Evolutionary conservation across 92 coral and sea anemone species (phyloP).

Genomic region (Blastomussa wellsi): DNA sequence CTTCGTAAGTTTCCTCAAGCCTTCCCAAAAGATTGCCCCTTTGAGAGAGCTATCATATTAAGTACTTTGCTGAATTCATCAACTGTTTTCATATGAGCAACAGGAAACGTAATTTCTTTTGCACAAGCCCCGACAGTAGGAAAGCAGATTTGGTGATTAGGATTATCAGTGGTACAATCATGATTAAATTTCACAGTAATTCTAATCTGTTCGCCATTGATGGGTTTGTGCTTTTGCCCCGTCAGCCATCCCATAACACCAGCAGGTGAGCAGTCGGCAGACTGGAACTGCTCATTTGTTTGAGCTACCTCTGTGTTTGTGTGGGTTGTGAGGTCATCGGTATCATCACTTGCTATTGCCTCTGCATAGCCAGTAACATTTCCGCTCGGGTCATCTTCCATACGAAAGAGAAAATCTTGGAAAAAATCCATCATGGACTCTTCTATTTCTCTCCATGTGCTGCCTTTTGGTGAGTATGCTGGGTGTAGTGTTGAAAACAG

Average conservation of each 20-base stretch:
- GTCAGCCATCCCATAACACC: slow-evolving; percentile 72
- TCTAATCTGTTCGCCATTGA: slow-evolving; percentile 30
- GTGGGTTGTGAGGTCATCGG: too few relatives aligned
- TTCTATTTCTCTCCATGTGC: slow-evolving; percentile 34
- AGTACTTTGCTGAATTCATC: slow-evolving; percentile 15
- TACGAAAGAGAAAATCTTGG: slow-evolving; percentile 55
- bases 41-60: slow-evolving; percentile 7
- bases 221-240: slow-evolving; percentile 68
- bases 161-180: slow-evolving; percentile 39
- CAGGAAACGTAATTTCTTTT: slow-evolving; percentile 36
- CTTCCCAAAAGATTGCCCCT: slow-evolving; percentile 29
- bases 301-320: slow-evolving; percentile 2
- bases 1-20: background rate
- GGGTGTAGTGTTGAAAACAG: slow-evolving; percentile 54
- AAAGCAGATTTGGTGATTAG: slow-evolving; percentile 38
- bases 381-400: slow-evolving; percentile 53
- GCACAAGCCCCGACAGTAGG: slow-evolving; percentile 49
- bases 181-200: slow-evolving; percentile 33
- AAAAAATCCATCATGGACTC: slow-evolving; percentile 52
- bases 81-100: slow-evolving; percentile 28
- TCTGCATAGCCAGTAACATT: slow-evolving; percentile 20
- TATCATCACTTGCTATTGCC: slow-evolving; percentile 25
- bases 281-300: slow-evolving; percentile 27
- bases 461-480: slow-evolving; percentile 36
- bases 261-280: slow-evolving; percentile 49